These are phyloP conservation scores for Australoheros facetus DNA, from an alignment of 2,797 vertebrate species.

Conservation along the genomic window DNA sequence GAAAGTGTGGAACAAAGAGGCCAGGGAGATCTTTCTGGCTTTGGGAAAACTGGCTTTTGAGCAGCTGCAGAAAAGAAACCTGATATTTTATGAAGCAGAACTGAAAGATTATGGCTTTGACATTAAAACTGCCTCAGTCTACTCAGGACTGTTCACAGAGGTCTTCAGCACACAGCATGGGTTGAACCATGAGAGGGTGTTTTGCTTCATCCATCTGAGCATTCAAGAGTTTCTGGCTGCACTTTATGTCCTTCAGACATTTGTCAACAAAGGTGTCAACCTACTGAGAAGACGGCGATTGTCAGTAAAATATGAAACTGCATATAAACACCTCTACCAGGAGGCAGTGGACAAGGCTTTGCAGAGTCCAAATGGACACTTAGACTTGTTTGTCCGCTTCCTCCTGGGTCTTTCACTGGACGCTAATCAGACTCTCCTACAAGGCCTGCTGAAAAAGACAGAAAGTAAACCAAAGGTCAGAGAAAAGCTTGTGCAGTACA, in stretches of 20 bases:
- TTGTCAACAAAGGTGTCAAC: conserved; percentile 14
- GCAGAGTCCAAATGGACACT: conserved; percentile 35
- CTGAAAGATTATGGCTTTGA: conserved; percentile 30
- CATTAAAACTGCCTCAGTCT: conserved; percentile 7
- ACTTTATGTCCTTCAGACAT: conserved; percentile 27
- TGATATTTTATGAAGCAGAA: conserved; percentile 44
- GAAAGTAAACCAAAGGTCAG: background rate
- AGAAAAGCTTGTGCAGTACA: background rate
- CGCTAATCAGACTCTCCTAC: conserved; percentile 33
- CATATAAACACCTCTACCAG: conserved; percentile 11
- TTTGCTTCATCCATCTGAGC: conserved; percentile 53
- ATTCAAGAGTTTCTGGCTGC: conserved; percentile 58
- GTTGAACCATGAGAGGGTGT: conserved; percentile 26
- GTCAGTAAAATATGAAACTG: background rate
- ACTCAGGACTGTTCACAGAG: conserved; percentile 48
- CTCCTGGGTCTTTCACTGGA: conserved; percentile 51
- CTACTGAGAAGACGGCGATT: background rate
- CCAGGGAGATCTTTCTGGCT: conserved; percentile 7
- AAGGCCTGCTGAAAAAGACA: background rate
- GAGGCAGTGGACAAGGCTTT: background rate
- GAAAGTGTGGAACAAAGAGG: conserved; percentile 23
- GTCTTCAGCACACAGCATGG: background rate
- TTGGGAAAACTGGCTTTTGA: conserved; percentile 48
- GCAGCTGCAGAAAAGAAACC: conserved; percentile 45
- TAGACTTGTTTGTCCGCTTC: conserved; percentile 54